Percentiles rank a stretch among this genome's conserved stretches.
These are phyloP conservation scores for Cherax destructor DNA, from an alignment of 1,140 invertebrate species.

Conservation along the genomic window DNA sequence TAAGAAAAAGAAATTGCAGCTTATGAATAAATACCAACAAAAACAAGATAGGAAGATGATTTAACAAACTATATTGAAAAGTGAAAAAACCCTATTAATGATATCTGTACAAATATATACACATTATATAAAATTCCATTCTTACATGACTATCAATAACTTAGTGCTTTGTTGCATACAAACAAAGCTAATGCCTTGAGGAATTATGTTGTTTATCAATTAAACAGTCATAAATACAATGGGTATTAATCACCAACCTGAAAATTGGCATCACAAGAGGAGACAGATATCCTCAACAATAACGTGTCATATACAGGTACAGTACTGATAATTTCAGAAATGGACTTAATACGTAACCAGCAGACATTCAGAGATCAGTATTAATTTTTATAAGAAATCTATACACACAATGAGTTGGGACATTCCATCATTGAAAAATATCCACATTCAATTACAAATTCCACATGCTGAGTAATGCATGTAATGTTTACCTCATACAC, in stretches of 20 bases:
- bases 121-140: not conserved
- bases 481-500: not conserved
- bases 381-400: not conserved
- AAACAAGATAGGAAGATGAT: not conserved
- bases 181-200: constrained; percentile 13
- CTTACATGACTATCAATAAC: constrained; percentile 8
- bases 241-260: not conserved
- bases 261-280: too few relatives aligned
- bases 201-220: not conserved
- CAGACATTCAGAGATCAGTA: not conserved
- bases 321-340: too few relatives aligned
- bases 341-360: not conserved
- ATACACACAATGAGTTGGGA: not conserved
- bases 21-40: not conserved
- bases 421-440: not conserved
- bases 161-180: not conserved
- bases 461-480: not conserved
- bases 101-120: constrained; percentile 5
- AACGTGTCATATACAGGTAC: not conserved
- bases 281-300: too few relatives aligned
- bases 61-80: not conserved
- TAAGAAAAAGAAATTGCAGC: not conserved
- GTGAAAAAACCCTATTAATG: not conserved
- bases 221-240: not conserved
- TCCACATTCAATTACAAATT: not conserved